Evolutionary conservation across 2,888 invertebrate species (phyloP), one percentile per base, ranked within the genome.

Genomic region (Cataglyphis altisquamis): DNA sequence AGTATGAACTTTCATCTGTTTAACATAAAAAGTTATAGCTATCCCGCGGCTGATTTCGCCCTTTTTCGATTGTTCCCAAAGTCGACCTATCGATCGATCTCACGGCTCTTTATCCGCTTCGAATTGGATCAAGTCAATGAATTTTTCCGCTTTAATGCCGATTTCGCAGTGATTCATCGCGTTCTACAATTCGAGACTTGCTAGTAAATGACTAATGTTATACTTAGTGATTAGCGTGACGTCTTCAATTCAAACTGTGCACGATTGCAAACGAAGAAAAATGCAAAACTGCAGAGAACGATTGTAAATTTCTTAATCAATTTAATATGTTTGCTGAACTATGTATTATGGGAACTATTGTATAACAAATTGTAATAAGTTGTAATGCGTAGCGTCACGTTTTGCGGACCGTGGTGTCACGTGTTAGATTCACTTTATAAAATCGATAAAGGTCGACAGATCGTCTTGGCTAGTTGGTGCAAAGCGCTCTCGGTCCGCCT

Each of bases 1-100:
- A 66, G 57, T 80, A 81, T 86, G 84, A 86, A 92, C 93, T 93
- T 93, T 93, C 92, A 90, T 92, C 92, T 89, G 84, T 87, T 92
- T 91, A 91, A 86, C 90, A 91, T 90, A 91, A 89, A 90, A 91
- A 90, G 86, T 87, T 60, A 25, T 45, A 75, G 82, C 75, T 85
- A 88, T 86, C n/a, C 84, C 62, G 75, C 72, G 45, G 82, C 81
- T 81, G 86, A 82, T 83, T 85, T 84, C 82, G 72, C 83, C 85
- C 80, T 86, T 82, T 80, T 72, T 84, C 82, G 77, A 70, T 84
- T 70, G 57, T 70, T 68, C 48, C 64, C 62, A 72, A 66, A 73
- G 85, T 88, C 82, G 84, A 87, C 84, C 70, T 67, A 63, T 87
- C 81, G 82, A 85, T 82, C 87, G 87, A 86, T 88, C 86, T 90